phyloP scores from a whole-genome alignment of 2,113 vertebrate species.

The Casuarius casuarius region DNA sequence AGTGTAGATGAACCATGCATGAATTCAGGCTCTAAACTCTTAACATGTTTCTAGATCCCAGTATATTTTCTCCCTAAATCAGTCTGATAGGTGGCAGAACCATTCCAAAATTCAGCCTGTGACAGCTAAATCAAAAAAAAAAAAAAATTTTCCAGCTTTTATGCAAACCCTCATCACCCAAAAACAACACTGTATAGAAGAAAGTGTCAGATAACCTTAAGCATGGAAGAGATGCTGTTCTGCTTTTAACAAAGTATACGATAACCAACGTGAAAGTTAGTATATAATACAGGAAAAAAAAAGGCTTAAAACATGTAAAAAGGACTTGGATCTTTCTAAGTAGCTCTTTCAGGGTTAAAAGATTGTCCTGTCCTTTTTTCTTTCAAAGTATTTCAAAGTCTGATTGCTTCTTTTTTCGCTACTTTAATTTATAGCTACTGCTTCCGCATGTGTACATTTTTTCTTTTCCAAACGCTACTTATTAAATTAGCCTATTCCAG shows the following conservation, averaged over 20 bases:
- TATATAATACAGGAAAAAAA: not conserved
- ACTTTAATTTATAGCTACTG: not conserved
- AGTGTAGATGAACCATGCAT: not conserved
- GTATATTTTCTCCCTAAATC: not conserved
- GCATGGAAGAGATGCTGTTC: not conserved
- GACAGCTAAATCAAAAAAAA: not conserved
- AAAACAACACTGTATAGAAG: not conserved
- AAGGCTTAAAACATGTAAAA: fast-evolving
- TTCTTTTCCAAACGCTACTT: not conserved
- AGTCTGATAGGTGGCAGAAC: not conserved
- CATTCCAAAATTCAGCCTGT: not conserved
- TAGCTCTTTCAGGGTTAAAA: not conserved
- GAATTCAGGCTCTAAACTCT: not conserved
- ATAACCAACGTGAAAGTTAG: not conserved
- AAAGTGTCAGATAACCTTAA: not conserved
- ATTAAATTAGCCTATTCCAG: conserved; percentile 10
- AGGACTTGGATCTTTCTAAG: not conserved
- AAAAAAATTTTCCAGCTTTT: not conserved
- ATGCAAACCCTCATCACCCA: not conserved
- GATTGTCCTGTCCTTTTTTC: not conserved
- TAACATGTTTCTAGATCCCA: not conserved
- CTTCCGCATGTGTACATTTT: not conserved
- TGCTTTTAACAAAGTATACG: not conserved
- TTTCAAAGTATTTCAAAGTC: not conserved
- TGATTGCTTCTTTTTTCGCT: not conserved